Evolutionary conservation across 2,888 invertebrate species (phyloP).

Genomic region (Atethmia centrago): DNA sequence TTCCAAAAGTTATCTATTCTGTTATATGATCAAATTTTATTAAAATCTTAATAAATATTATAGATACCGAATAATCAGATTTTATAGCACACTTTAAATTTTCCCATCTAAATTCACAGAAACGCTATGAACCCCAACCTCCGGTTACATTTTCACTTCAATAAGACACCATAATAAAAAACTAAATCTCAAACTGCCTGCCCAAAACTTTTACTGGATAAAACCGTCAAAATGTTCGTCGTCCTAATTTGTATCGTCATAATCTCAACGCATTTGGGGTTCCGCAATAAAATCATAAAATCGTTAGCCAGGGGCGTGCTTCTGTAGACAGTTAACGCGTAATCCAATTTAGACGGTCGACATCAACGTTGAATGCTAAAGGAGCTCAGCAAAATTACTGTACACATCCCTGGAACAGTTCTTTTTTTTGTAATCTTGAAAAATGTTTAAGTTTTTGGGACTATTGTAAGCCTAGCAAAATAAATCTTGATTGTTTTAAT

Average conservation of each 20-base stretch:
- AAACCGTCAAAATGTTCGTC: conserved; percentile 60
- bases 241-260: conserved; percentile 76
- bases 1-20: neutral
- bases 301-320: conserved; percentile 77
- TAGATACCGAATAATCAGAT: neutral
- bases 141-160: neutral
- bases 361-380: conserved; percentile 84
- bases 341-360: conserved; percentile 87
- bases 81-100: neutral
- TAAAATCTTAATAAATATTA: neutral
- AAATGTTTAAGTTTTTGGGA: conserved; percentile 9
- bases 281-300: conserved; percentile 87
- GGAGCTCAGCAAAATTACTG: conserved; percentile 82
- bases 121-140: neutral
- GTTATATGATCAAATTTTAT: neutral
- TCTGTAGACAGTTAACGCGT: conserved; percentile 83
- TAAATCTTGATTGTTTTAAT: neutral
- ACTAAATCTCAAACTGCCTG: conserved; percentile 24
- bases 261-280: conserved; percentile 79
- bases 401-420: conserved; percentile 69
- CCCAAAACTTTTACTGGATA: conserved; percentile 40
- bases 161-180: conserved; percentile 8
- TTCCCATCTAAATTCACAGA: neutral
- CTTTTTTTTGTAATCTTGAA: conserved; percentile 38
- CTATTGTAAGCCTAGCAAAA: neutral